phyloP scores from a whole-genome alignment of 2,113 vertebrate species.

The Sciurus niger region DNA sequence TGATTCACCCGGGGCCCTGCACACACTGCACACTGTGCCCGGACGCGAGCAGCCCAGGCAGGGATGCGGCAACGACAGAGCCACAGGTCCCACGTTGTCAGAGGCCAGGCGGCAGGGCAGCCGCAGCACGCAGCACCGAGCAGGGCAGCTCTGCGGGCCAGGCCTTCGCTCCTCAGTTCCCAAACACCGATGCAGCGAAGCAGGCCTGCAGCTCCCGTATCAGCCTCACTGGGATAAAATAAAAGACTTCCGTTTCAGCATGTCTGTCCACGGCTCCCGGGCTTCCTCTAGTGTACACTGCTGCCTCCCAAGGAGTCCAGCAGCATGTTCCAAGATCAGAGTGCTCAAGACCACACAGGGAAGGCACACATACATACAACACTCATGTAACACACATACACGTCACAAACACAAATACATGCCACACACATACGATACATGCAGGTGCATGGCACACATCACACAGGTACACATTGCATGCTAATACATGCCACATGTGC shows the following conservation, averaged over 20 bases:
- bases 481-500: too few relatives aligned
- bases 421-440: too few relatives aligned
- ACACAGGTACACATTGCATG: too few relatives aligned
- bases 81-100: too few relatives aligned
- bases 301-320: not conserved
- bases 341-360: not conserved
- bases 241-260: not conserved
- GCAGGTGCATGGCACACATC: too few relatives aligned
- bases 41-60: not conserved
- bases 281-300: not conserved
- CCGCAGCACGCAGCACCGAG: accelerated
- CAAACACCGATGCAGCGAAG: not conserved
- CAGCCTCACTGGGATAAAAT: not conserved
- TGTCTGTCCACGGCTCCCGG: accelerated
- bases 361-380: not conserved
- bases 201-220: not conserved
- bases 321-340: not conserved
- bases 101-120: accelerated
- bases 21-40: not conserved
- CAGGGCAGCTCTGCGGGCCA: not conserved
- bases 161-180: not conserved
- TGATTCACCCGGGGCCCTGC: not conserved
- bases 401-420: not conserved
- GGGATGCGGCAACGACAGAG: too few relatives aligned
- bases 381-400: not conserved